Percentiles rank a stretch among this genome's conserved stretches.
phyloP scores from a whole-genome alignment of 2,888 invertebrate genomes.

The Empis livida region DNA sequence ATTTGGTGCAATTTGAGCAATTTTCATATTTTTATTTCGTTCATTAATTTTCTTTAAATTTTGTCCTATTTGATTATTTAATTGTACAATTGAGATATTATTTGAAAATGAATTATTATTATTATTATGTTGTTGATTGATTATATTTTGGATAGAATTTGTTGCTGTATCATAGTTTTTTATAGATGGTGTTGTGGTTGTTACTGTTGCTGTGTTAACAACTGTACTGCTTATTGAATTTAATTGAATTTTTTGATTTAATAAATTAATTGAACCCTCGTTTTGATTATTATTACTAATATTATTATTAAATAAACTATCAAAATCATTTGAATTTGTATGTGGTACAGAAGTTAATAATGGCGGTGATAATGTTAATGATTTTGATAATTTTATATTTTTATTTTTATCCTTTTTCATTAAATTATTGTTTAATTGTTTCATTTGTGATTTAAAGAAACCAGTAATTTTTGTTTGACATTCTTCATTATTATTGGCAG shows the following conservation, averaged over 20 bases:
- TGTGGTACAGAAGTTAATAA: background rate
- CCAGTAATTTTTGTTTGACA: conserved; percentile 71
- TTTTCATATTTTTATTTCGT: conserved; percentile 34
- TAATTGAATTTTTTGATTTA: background rate
- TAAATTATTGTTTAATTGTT: conserved; percentile 43
- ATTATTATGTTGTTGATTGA: conserved; percentile 17
- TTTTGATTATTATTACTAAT: conserved; percentile 22
- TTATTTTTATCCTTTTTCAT: conserved; percentile 36
- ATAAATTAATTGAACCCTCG: conserved; percentile 27
- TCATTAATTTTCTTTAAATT: conserved; percentile 35
- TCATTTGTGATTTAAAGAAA: conserved; percentile 74
- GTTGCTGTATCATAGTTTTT: conserved; percentile 13
- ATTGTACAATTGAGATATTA: conserved; percentile 2
- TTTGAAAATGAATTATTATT: background rate
- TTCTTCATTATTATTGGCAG: conserved; percentile 31
- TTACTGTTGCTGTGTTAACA: conserved; percentile 14
- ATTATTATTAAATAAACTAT: conserved; percentile 32
- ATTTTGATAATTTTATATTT: conserved; percentile 1
- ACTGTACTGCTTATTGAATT: conserved; percentile 27
- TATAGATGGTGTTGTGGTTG: conserved; percentile 13
- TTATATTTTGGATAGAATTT: background rate
- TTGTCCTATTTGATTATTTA: conserved; percentile 13
- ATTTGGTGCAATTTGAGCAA: conserved; percentile 35
- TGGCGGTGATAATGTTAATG: conserved; percentile 8
- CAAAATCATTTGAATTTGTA: background rate